Evolutionary conservation across 1,140 invertebrate genomes (phyloP), one percentile per base, ranked within the genome.

Genomic region (Magallana ariakensis): DNA sequence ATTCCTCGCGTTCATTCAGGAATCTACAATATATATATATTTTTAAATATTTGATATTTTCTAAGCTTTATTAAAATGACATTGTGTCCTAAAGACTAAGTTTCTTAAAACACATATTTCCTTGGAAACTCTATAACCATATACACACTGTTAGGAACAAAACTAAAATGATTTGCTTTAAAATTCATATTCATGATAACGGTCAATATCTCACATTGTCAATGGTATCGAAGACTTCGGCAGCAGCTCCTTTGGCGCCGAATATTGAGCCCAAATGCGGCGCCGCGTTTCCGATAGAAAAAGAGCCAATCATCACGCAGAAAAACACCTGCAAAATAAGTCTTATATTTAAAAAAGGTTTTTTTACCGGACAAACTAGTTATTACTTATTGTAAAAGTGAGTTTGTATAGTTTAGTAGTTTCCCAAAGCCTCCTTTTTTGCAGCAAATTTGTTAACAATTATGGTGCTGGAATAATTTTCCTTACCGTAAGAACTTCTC

Each of bases 271-370:
- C 97, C 0, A 98, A 91, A 91, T 97, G 97, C 0, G 98, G 97
- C 8, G 97, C 96, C 0, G 97, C 96, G 91, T 98, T 96, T 46
- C 97, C 97, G 6, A 98, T 95, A 91, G 97, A 97, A 93, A 98
- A 97, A 0, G 97, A 97, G 0, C 97, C 97, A 89, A 96, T 96
- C 80, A 99, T 95, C 0, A 98, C 97, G 80, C 97, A 90, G 88
- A 95, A 94, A 88, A 94, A 94, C 8, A 94, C 93, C 93, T 94
- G 88, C 33, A n/a, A 62, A 86, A 53, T 46, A 57, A 62, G n/a
- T n/a, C 13, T 75, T 57, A 83, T 15, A 22, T 62, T 19, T 62
- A 16, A 62, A 15, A 19, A 15, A 80, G 7, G 5, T 46, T 0
- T 62, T 70, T 46, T 46, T 46, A 46, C 33, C 5, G 33, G 2